Conservation (phyloP, 2,797 vertebrate genomes). For the Dromococcyx pavoninus region DNA sequence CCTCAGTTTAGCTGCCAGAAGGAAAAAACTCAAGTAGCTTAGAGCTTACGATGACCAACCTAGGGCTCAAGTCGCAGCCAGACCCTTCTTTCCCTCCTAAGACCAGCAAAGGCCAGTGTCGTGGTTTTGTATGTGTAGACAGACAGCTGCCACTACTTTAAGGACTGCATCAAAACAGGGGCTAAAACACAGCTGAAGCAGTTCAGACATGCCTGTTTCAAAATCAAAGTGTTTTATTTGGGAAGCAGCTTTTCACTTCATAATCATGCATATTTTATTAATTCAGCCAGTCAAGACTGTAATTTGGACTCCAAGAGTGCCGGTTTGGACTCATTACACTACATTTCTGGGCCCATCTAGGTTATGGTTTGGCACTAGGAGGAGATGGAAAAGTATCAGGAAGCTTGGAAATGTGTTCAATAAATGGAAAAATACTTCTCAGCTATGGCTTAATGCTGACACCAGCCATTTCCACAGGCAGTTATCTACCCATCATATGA, state of each 20-base stretch:
- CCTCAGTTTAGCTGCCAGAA: neutral
- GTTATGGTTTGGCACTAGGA: neutral
- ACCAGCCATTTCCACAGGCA: neutral
- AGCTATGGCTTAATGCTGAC: neutral
- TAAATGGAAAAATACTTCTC: neutral
- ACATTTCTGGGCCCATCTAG: neutral
- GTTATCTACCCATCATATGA: neutral
- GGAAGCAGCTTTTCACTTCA: neutral
- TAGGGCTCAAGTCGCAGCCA: neutral
- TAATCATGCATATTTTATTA: conserved; percentile 17
- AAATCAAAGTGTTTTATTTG: neutral
- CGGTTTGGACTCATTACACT: neutral
- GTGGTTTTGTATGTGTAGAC: too few species aligned
- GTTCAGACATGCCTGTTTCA: neutral
- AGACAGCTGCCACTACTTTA: neutral
- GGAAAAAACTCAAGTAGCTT: neutral
- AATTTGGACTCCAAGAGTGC: neutral
- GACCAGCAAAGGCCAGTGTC: neutral
- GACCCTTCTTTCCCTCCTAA: neutral
- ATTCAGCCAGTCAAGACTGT: neutral
- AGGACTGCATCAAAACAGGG: neutral
- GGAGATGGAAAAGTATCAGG: neutral
- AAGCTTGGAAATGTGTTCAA: neutral
- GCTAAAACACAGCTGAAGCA: neutral
- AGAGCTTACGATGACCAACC: neutral